A percentile compares a stretch with the other conserved stretches of the same genome.
phyloP scores from a whole-genome alignment of 2,113 vertebrate genomes.

The Tiliqua scincoides region DNA sequence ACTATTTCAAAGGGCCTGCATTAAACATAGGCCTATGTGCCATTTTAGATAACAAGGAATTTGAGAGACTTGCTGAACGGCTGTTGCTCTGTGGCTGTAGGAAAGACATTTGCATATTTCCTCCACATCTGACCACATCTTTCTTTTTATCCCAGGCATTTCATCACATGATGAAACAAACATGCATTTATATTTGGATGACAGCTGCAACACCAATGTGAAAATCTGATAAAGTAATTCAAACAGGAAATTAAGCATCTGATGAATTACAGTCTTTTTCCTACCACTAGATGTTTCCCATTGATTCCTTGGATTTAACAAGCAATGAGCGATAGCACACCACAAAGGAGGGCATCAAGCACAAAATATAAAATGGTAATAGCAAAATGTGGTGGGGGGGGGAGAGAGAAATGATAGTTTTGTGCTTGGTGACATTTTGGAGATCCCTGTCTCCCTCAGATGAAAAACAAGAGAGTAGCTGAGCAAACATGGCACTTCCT shows the following conservation, averaged over 20 bases:
- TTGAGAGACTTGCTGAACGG: neutral
- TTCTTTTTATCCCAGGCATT: neutral
- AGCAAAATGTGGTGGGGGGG: constrained; percentile 18
- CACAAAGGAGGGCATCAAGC: neutral
- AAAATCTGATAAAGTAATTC: constrained; percentile 27
- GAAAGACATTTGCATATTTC: neutral
- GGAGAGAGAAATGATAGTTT: neutral
- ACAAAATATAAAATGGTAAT: constrained; percentile 5
- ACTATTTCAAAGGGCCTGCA: neutral
- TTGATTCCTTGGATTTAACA: constrained; percentile 34
- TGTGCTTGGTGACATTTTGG: neutral
- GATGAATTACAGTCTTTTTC: constrained; percentile 2
- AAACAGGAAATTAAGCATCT: constrained; percentile 44
- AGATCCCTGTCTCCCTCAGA: constrained; percentile 2
- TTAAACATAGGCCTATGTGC: no score
- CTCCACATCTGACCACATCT: neutral
- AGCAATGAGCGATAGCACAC: constrained; percentile 7
- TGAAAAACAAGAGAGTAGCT: neutral
- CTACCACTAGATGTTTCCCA: constrained; percentile 16
- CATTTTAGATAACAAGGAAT: neutral
- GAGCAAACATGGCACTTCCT: neutral
- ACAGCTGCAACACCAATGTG: neutral
- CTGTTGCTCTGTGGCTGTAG: neutral
- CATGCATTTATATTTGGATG: neutral
- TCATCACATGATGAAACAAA: neutral